A percentile compares a stretch with the other conserved stretches of the same genome.
phyloP scores from a whole-genome alignment of 2,888 invertebrate genomes.

The Caenorhabditis becei region DNA sequence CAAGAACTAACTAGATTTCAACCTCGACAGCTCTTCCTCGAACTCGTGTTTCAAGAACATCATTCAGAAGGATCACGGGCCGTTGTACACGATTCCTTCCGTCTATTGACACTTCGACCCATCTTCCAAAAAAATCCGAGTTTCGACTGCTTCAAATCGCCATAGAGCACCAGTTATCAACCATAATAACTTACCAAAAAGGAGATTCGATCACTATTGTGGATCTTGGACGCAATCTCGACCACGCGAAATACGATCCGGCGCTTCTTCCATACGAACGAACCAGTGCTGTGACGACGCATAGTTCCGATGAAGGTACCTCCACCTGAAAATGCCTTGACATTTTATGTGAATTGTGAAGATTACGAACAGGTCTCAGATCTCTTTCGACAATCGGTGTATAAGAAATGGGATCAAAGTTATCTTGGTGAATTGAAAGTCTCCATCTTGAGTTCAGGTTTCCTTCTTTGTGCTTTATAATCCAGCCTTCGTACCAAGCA shows the following conservation, averaged over 20 bases:
- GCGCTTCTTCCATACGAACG: not conserved
- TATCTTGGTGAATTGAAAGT: not conserved
- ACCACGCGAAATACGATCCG: slow-evolving; percentile 11
- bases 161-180: not conserved
- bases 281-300: not conserved
- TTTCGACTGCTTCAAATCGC: too few species aligned
- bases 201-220: slow-evolving; percentile 7
- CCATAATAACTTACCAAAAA: slow-evolving; percentile 5
- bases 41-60: slow-evolving; percentile 1
- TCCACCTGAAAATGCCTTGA: too few species aligned
- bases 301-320: not conserved
- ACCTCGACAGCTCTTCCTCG: not conserved
- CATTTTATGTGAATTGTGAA: too few species aligned
- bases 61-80: not conserved
- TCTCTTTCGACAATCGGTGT: too few species aligned
- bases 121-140: slow-evolving; percentile 3
- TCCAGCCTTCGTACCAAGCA: slow-evolving; percentile 8
- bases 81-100: not conserved
- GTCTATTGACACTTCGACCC: slow-evolving; percentile 16
- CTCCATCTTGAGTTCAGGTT: slow-evolving; percentile 1
- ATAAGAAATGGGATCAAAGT: too few species aligned
- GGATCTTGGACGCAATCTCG: not conserved
- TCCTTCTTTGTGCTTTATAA: slow-evolving; percentile 1
- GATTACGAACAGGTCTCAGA: too few species aligned
- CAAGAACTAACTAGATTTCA: too few species aligned